Base-by-base conservation (phyloP, 1,140 invertebrate species). In the Himalopsyche phryganea region DNA sequence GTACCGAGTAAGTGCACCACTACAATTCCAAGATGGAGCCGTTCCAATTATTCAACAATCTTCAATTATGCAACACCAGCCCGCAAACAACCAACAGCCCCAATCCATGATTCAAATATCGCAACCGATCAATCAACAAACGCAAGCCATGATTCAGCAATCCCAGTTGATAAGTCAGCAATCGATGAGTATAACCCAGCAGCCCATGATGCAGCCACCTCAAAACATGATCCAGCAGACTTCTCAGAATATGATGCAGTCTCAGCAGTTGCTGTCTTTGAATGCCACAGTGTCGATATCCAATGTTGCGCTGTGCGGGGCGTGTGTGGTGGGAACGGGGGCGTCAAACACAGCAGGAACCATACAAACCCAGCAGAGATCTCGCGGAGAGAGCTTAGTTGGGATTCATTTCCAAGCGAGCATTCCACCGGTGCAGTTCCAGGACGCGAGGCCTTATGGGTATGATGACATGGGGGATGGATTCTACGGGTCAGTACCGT, bases 391-490 rank as follows among this genome's bases (percentile, higher is more conserved):
- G 35, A 54, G 54, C 14, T 41, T 70, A 4, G 74, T 77, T 49
- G 75, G 75, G 1, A 77, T 77, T 65, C 75, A 77, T 58, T 77
- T 77, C 62, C 75, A 76, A 73, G 76, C 76, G 1, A 76, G 74
- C 63, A 74, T 74, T 0, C 76, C 72, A 0, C 73, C 71, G 1
- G 71, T 71, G 6, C 73, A 75, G 68, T 73, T 75, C 66, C 74
- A 74, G 64, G 74, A 77, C 62, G 72, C 73, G 0, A 56, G 46
- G 41, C 51, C 51, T 6, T 42, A 53, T 17, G 50, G 54, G 1
- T 58, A 58, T 14, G 41, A 41, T 20, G 54, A 46, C 3, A 53
- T 54, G 5, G 48, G 54, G 11, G 54, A 58, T 23, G 60, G 60
- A 11, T 58, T 62, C 47, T 62, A 62, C 23, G 54, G 54, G 60